phyloP scores from a whole-genome alignment of 2,888 invertebrate genomes.

The Diogma glabrata region DNA sequence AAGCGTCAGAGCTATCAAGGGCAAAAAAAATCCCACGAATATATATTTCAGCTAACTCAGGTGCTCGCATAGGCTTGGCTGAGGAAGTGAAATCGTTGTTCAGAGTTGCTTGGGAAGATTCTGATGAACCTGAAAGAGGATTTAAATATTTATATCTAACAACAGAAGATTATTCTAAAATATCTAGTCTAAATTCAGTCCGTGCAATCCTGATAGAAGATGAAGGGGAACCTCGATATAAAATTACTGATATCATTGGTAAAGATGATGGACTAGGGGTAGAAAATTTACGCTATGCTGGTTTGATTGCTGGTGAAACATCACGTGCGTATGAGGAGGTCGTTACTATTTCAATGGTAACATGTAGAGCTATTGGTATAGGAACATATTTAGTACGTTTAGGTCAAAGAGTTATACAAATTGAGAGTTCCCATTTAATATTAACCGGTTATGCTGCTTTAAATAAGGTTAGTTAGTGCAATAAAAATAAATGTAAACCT shows the following conservation, averaged over 20 bases:
- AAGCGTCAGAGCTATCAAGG: slow-evolving; percentile 79
- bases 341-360: slow-evolving; percentile 92
- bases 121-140: slow-evolving; percentile 81
- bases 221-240: slow-evolving; percentile 80
- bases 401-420: slow-evolving; percentile 81
- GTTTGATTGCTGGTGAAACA: slow-evolving; percentile 96
- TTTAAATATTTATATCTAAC: slow-evolving; percentile 91
- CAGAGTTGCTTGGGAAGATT: slow-evolving; percentile 84
- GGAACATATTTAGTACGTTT: slow-evolving; percentile 92
- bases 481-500: too few relatives aligned
- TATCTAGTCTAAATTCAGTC: slow-evolving; percentile 69
- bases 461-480: too few relatives aligned
- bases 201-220: slow-evolving; percentile 86
- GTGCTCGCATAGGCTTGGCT: slow-evolving; percentile 94
- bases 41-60: slow-evolving; percentile 93
- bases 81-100: slow-evolving; percentile 91
- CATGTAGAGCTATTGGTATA: slow-evolving; percentile 96
- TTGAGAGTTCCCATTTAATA: slow-evolving; percentile 96
- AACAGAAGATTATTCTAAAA: slow-evolving; percentile 77
- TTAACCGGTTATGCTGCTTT: slow-evolving; percentile 92
- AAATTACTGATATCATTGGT: slow-evolving; percentile 88
- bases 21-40: slow-evolving; percentile 74
- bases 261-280: slow-evolving; percentile 93
- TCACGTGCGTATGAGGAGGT: slow-evolving; percentile 91
- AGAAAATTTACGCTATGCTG: slow-evolving; percentile 87